phyloP scores from a whole-genome alignment of 2,113 vertebrate species.

The human (Homo sapiens) region DNA sequence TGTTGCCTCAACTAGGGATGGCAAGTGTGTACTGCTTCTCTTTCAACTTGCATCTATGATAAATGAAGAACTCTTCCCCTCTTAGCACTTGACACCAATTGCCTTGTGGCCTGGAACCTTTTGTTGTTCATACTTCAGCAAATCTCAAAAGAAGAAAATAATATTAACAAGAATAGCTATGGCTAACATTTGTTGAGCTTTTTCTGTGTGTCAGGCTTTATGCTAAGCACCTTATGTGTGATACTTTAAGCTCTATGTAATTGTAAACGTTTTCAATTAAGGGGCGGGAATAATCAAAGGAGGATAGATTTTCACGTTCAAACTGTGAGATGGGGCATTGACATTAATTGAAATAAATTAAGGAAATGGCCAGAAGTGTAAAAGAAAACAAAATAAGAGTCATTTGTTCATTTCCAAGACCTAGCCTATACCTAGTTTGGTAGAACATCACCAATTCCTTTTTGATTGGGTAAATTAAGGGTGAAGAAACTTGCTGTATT shows the following conservation, averaged over 20 bases:
- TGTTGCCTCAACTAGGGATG: neutral
- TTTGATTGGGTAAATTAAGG: neutral
- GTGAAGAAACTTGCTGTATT: neutral
- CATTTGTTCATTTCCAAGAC: neutral
- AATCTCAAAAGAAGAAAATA: neutral
- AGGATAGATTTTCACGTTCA: neutral
- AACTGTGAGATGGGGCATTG: neutral
- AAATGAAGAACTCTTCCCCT: neutral
- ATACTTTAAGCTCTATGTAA: neutral
- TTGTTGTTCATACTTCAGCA: neutral
- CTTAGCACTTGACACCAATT: neutral
- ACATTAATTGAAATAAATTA: neutral
- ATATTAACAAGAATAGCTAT: neutral
- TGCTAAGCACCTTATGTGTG: neutral
- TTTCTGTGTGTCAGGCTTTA: neutral
- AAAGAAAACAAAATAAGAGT: neutral
- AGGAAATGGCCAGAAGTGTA: neutral
- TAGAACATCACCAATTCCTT: neutral
- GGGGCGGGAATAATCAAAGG: neutral
- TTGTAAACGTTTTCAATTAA: neutral
- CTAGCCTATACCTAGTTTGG: neutral
- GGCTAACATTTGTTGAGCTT: neutral
- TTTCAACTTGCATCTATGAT: neutral
- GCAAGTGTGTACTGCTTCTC: neutral
- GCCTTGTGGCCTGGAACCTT: neutral